Evolutionary conservation across 2,113 vertebrate species (phyloP).

Genomic region (Mesocricetus auratus): DNA sequence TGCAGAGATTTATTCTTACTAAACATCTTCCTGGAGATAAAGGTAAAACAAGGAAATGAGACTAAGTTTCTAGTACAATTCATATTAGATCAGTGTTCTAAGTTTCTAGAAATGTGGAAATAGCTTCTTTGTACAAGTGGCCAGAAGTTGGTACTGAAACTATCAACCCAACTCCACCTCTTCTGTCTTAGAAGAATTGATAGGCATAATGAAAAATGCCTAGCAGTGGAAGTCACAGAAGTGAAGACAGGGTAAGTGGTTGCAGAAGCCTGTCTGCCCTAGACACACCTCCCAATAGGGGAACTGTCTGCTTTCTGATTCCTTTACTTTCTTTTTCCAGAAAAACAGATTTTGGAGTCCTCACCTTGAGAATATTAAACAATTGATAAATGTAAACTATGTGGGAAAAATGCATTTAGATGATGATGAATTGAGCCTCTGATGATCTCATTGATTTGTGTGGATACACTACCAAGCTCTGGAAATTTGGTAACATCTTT

Average conservation of each 20-base stretch:
- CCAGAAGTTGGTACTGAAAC: not conserved
- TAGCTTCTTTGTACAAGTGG: not conserved
- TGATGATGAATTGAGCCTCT: not conserved
- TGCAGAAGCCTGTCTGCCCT: not conserved
- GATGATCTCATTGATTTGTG: not conserved
- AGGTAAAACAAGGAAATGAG: not conserved
- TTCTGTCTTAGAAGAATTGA: not conserved
- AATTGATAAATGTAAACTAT: not conserved
- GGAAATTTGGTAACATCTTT: not conserved
- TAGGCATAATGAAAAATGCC: not conserved
- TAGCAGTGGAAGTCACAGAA: not conserved
- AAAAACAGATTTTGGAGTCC: not conserved
- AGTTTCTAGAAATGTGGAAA: not conserved
- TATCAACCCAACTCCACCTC: not conserved
- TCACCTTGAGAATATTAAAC: not conserved
- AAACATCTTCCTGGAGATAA: not conserved
- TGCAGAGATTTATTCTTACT: constrained; percentile 14
- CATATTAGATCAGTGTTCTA: not conserved
- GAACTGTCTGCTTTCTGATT: not conserved
- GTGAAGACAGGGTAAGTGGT: too few species aligned
- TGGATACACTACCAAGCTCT: not conserved
- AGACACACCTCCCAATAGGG: not conserved
- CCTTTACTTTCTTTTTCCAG: not conserved
- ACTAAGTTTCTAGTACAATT: not conserved
- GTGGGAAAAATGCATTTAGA: not conserved